These are phyloP conservation scores for Leiothrix lutea DNA, from an alignment of 2,113 vertebrate genomes.

Conservation along the genomic window DNA sequence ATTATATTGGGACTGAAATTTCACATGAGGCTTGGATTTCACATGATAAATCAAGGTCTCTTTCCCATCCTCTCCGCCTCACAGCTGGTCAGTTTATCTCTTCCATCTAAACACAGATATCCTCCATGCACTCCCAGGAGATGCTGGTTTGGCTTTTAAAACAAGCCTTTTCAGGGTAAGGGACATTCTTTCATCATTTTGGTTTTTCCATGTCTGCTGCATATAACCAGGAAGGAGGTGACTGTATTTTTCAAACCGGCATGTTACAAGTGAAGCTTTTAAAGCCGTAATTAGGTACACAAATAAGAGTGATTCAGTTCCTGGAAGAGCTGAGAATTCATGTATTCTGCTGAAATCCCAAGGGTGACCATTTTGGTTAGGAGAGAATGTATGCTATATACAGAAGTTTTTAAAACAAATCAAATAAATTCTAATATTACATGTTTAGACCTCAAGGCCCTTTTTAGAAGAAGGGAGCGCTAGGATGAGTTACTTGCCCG, in stretches of 20 bases:
- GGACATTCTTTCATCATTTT: neutral
- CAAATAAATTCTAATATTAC: neutral
- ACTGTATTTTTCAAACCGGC: neutral
- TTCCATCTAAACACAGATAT: neutral
- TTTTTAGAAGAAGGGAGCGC: neutral
- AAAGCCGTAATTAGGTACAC: neutral
- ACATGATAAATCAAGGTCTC: neutral
- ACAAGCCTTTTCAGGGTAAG: neutral
- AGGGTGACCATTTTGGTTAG: neutral
- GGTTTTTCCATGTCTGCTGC: neutral
- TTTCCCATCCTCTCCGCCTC: neutral
- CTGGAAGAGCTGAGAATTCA: neutral
- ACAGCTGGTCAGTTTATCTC: neutral
- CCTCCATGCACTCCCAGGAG: accelerated
- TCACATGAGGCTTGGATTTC: neutral
- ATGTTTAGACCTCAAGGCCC: neutral
- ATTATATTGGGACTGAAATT: neutral
- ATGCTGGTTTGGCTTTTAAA: neutral
- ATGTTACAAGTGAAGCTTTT: neutral
- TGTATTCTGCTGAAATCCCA: neutral
- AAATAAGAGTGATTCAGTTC: neutral
- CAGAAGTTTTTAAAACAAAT: neutral
- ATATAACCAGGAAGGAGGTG: neutral
- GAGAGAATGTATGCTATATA: neutral
- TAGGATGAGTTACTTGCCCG: accelerated